Conservation (phyloP, 2,113 vertebrate species). For the Isichthys henryi region DNA sequence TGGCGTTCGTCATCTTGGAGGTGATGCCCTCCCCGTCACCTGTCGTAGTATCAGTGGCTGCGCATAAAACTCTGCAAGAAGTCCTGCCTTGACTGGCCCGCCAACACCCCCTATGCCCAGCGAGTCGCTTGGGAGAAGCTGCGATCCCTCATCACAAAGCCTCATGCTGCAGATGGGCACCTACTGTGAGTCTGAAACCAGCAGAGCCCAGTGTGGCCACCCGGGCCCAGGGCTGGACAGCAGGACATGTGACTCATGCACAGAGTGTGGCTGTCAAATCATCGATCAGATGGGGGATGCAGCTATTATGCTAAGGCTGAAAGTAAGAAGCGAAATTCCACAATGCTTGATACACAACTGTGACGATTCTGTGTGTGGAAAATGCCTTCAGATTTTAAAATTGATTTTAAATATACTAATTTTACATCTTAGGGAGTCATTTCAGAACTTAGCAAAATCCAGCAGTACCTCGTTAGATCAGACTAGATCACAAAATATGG, state of each 20-base stretch:
- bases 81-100: conserved; percentile 14
- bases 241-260: not conserved
- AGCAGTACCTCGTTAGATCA: not conserved
- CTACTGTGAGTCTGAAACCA: not conserved
- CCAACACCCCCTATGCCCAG: not conserved
- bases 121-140: conserved; percentile 16
- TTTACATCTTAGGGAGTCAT: not conserved
- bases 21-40: conserved; percentile 3
- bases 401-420: not conserved
- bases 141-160: not conserved
- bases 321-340: not conserved
- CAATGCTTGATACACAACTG: not conserved
- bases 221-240: not conserved
- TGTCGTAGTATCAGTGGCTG: conserved; percentile 19
- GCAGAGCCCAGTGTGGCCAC: not conserved
- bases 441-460: not conserved
- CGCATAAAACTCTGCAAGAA: conserved; percentile 14
- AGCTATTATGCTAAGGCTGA: not conserved
- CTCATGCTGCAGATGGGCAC: not conserved
- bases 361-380: not conserved
- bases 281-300: not conserved
- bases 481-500: not conserved
- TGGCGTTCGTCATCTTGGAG: conserved; percentile 18
- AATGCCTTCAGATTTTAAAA: not conserved
- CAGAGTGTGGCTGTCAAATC: not conserved